phyloP scores from a whole-genome alignment of 2,888 invertebrate species.

The Thecocarcelia acutangulata region DNA sequence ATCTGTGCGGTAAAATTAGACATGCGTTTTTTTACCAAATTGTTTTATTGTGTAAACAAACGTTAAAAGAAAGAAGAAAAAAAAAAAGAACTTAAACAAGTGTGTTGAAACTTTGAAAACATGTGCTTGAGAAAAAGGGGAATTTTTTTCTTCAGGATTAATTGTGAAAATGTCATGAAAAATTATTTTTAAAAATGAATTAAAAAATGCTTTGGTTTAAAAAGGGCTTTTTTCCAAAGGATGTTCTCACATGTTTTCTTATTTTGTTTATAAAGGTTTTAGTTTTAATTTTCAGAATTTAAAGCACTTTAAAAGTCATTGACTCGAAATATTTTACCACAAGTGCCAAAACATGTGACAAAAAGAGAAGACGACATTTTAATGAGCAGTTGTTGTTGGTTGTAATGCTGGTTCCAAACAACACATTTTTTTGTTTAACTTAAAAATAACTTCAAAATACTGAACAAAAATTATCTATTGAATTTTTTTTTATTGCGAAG shows the following conservation, averaged over 20 bases:
- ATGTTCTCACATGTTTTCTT: conserved; percentile 20
- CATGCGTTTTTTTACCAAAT: conserved; percentile 2
- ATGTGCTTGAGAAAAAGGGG: conserved; percentile 28
- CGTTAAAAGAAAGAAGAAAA: too few species aligned
- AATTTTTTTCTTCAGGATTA: conserved; percentile 25
- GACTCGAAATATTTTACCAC: conserved; percentile 13
- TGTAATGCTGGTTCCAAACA: too few species aligned
- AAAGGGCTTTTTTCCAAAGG: conserved; percentile 14
- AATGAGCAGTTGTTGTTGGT: too few species aligned
- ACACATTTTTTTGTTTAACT: too few species aligned
- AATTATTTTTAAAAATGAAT: conserved; percentile 6
- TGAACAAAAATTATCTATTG: too few species aligned
- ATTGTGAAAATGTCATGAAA: conserved; percentile 26
- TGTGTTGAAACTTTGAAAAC: conserved; percentile 53
- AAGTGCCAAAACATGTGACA: not conserved
- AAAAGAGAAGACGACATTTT: too few species aligned
- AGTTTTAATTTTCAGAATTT: conserved; percentile 6
- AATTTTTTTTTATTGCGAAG: too few species aligned
- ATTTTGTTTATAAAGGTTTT: not conserved
- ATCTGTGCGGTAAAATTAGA: conserved; percentile 14
- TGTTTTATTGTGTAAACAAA: not conserved
- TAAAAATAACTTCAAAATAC: too few species aligned
- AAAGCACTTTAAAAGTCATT: conserved; percentile 31
- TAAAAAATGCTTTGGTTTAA: not conserved
- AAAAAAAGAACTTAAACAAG: conserved; percentile 42